Conservation (phyloP, 2,797 vertebrate genomes). For the Selene dorsalis region DNA sequence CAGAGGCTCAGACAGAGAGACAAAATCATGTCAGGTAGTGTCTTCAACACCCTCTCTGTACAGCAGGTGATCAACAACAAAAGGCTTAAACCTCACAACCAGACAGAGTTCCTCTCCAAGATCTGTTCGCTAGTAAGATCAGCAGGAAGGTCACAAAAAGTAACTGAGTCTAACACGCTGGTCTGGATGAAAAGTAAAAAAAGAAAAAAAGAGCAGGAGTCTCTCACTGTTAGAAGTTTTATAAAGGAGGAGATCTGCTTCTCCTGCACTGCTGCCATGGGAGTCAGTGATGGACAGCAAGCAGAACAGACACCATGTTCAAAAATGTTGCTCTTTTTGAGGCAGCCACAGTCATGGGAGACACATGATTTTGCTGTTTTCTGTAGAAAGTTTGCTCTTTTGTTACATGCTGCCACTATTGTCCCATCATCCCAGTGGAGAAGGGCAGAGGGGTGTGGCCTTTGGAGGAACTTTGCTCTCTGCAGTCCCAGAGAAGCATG, state of each 20-base stretch:
- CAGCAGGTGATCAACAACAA: constrained; percentile 28
- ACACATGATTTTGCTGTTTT: constrained; percentile 23
- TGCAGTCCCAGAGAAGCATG: constrained; percentile 24
- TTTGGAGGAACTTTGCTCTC: constrained; percentile 47
- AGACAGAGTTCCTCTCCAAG: neutral
- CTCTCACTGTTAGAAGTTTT: neutral
- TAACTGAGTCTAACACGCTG: neutral
- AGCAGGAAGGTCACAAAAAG: neutral
- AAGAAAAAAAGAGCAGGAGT: neutral
- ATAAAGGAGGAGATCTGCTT: neutral
- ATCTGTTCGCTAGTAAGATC: neutral
- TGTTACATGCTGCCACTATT: constrained; percentile 28
- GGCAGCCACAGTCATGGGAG: neutral
- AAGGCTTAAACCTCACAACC: constrained; percentile 8
- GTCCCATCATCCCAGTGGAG: constrained; percentile 24
- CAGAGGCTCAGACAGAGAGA: constrained; percentile 11
- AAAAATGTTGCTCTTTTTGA: constrained; percentile 4
- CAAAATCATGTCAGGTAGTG: constrained; percentile 6
- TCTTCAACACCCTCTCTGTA: constrained; percentile 5
- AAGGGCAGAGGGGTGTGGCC: constrained; percentile 14
- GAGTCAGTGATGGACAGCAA: neutral
- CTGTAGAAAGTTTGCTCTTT: constrained; percentile 18
- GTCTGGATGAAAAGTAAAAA: neutral
- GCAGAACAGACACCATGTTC: constrained; percentile 5
- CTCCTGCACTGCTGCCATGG: neutral